Evolutionary conservation across 1,140 invertebrate species (phyloP).

Genomic region (Leucophenga varia): DNA sequence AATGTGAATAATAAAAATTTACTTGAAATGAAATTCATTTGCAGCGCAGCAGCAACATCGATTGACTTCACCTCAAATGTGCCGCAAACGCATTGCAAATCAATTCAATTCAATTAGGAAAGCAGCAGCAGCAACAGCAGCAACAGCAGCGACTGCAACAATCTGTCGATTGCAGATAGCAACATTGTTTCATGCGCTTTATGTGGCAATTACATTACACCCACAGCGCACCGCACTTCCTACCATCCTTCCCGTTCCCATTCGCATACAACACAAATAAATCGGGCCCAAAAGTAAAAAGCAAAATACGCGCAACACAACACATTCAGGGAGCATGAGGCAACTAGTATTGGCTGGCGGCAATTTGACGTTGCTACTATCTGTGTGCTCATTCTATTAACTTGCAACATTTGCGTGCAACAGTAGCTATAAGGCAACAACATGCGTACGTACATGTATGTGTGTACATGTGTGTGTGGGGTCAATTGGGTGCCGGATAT

Average conservation of each 20-base stretch:
- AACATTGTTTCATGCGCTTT: slow-evolving; percentile 31
- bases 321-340: no score
- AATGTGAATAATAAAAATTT: slow-evolving; percentile 13
- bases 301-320: no score
- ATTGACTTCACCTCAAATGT: no score
- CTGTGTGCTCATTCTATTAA: no score
- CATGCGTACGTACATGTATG: no score
- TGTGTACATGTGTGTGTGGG: no score
- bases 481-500: slow-evolving; percentile 20
- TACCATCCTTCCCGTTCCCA: no score
- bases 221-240: no score
- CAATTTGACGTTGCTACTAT: no score
- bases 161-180: slow-evolving; percentile 1
- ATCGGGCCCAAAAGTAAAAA: neutral
- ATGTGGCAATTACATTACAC: slow-evolving; percentile 27
- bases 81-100: slow-evolving; percentile 27
- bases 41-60: neutral
- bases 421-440: slow-evolving; percentile 2
- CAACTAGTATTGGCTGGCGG: neutral
- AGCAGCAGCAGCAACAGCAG: no score
- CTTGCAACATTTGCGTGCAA: no score
- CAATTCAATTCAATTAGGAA: slow-evolving; percentile 42
- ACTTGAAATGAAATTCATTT: neutral
- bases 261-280: neutral
- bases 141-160: no score